Evolutionary conservation across 2,797 vertebrate species (phyloP).

Genomic region (Menidia menidia): DNA sequence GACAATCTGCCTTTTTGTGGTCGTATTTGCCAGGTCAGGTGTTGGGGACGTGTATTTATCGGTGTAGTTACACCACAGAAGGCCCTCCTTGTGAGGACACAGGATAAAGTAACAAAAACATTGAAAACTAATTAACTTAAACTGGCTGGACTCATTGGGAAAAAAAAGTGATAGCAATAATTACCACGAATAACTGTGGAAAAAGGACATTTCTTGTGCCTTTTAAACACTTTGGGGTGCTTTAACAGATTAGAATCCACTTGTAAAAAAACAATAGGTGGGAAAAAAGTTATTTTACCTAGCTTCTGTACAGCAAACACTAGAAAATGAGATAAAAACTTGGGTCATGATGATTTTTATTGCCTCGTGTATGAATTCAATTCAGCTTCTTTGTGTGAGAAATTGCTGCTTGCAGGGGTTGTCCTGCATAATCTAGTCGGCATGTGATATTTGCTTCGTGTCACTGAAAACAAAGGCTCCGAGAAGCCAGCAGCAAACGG

Average conservation of each 20-base stretch:
- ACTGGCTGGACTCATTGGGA: too few relatives aligned
- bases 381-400: constrained; percentile 14
- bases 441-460: constrained; percentile 8
- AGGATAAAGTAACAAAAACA: neutral
- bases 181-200: too few relatives aligned
- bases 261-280: neutral
- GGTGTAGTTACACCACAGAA: neutral
- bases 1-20: too few relatives aligned
- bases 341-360: constrained; percentile 1
- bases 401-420: constrained; percentile 8
- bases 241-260: neutral
- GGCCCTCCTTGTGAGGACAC: neutral
- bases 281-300: neutral
- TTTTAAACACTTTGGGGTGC: neutral
- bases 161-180: too few relatives aligned
- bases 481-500: neutral
- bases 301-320: neutral
- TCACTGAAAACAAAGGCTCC: too few relatives aligned
- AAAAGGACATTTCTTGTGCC: neutral
- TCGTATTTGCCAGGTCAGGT: too few relatives aligned
- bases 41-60: too few relatives aligned
- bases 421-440: neutral
- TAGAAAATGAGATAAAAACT: constrained; percentile 1
- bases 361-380: neutral
- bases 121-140: too few relatives aligned